These are phyloP conservation scores for Cydia splendana DNA, from an alignment of 1,140 invertebrate species.

Conservation along the genomic window DNA sequence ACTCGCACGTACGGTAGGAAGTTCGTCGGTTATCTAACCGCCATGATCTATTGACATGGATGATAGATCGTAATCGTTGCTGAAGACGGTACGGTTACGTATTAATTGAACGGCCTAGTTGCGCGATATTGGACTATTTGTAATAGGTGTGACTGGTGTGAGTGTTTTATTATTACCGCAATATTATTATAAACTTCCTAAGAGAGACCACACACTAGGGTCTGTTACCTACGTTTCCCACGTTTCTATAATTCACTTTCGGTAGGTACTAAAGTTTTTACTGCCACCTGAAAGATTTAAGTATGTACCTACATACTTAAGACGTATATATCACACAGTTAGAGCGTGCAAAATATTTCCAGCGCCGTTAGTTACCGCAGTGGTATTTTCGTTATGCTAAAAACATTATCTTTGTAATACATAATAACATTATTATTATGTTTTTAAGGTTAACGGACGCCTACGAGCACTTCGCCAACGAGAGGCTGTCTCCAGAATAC, in stretches of 20 bases:
- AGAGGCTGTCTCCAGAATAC: constrained; percentile 69
- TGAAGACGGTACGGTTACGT: constrained; percentile 21
- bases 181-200: too few relatives aligned
- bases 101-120: constrained; percentile 16
- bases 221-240: background rate
- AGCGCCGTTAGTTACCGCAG: too few relatives aligned
- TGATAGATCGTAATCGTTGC: constrained; percentile 41
- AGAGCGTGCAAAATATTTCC: too few relatives aligned
- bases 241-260: background rate
- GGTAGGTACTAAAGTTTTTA: background rate
- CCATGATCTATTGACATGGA: constrained; percentile 48
- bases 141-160: constrained; percentile 7
- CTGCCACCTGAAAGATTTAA: background rate
- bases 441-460: constrained; percentile 67
- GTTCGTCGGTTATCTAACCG: constrained; percentile 45
- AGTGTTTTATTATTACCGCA: constrained; percentile 3
- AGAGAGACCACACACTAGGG: too few relatives aligned
- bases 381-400: too few relatives aligned
- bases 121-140: constrained; percentile 23
- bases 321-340: too few relatives aligned
- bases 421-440: background rate
- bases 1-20: constrained; percentile 25
- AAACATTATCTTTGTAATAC: background rate
- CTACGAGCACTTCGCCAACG: constrained; percentile 73
- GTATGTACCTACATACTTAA: background rate